Evolutionary conservation across 2,797 vertebrate species (phyloP).

Genomic region (Luscinia megarhynchos): DNA sequence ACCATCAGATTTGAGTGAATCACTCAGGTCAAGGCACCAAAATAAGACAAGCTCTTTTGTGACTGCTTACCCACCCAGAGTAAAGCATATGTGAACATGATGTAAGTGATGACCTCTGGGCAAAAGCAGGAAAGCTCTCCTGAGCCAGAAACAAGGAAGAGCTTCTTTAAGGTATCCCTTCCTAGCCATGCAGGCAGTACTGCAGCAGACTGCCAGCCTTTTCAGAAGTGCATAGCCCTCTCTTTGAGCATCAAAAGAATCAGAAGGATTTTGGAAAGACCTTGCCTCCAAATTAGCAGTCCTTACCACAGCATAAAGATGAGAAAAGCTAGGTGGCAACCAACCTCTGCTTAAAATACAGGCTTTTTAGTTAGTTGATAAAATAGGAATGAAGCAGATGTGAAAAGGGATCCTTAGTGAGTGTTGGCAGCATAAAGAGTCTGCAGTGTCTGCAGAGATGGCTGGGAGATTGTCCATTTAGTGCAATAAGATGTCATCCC

Average conservation of each 20-base stretch:
- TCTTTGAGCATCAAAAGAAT: neutral
- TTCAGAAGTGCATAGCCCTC: neutral
- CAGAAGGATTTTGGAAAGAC: neutral
- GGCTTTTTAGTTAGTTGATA: neutral
- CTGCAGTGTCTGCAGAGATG: neutral
- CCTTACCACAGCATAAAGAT: neutral
- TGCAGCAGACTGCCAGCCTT: neutral
- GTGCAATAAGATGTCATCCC: neutral
- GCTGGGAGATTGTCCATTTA: neutral
- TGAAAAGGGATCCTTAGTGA: neutral
- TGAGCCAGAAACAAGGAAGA: neutral
- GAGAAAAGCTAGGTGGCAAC: neutral
- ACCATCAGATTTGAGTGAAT: neutral
- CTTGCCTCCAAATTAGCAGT: neutral
- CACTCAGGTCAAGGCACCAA: neutral
- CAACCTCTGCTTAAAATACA: neutral
- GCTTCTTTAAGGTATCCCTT: neutral
- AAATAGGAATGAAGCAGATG: neutral
- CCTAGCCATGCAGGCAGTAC: neutral
- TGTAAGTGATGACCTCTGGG: neutral
- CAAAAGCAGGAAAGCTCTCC: neutral
- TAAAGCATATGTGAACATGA: neutral
- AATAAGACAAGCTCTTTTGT: conserved; percentile 28
- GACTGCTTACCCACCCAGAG: neutral
- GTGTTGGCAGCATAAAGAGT: neutral